Conservation (phyloP, 2,888 invertebrate genomes). For the Drosophila phalerata region DNA sequence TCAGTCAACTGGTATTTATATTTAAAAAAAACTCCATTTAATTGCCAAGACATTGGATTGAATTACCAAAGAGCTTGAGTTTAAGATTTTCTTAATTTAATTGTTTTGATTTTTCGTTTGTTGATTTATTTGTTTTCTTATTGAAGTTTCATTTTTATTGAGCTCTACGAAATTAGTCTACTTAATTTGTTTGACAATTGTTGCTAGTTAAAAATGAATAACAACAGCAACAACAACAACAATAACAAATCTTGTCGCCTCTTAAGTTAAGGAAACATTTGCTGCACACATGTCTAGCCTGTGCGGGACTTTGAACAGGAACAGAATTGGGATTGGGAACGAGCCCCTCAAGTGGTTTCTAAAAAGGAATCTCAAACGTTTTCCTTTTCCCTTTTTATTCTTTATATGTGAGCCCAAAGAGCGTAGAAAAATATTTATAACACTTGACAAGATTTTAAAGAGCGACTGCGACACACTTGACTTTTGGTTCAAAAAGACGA, state of each 20-base stretch:
- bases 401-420: constrained; percentile 37
- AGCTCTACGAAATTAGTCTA: constrained; percentile 60
- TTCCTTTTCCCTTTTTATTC: constrained; percentile 42
- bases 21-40: constrained; percentile 44
- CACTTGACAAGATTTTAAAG: constrained; percentile 76
- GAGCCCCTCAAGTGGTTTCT: constrained; percentile 64
- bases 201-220: constrained; percentile 50
- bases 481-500: constrained; percentile 41
- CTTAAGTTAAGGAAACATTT: constrained; percentile 64
- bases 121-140: constrained; percentile 54
- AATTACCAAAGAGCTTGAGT: constrained; percentile 45
- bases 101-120: constrained; percentile 53
- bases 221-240: constrained; percentile 10
- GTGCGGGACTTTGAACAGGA: constrained; percentile 1
- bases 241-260: constrained; percentile 48
- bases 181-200: constrained; percentile 58
- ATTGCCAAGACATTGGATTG: constrained; percentile 61
- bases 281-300: constrained; percentile 69
- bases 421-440: constrained; percentile 77
- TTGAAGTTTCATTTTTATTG: constrained; percentile 47
- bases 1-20: not conserved
- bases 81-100: constrained; percentile 22
- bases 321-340: constrained; percentile 8
- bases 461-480: constrained; percentile 57
- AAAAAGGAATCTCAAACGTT: constrained; percentile 64